Percentiles rank a stretch among this genome's conserved stretches.
Conservation (phyloP, 2,113 vertebrate species). For the Lates calcarifer region DNA sequence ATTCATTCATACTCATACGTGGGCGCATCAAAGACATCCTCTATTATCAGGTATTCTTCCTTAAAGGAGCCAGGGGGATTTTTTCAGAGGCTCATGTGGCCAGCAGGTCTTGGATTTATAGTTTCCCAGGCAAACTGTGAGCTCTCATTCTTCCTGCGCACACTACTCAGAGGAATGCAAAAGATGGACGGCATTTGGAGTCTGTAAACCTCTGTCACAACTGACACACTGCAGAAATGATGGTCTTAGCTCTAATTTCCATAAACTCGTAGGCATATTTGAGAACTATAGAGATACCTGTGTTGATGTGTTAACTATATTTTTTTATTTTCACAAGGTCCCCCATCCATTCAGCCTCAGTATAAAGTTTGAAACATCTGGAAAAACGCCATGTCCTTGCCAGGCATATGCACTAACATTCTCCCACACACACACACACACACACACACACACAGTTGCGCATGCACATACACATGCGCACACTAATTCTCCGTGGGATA, state of each 20-base stretch:
- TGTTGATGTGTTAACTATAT: conserved; percentile 4
- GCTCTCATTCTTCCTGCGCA: conserved; percentile 24
- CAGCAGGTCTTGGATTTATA: conserved; percentile 52
- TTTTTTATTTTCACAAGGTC: conserved; percentile 20
- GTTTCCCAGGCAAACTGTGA: conserved; percentile 37
- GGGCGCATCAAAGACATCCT: conserved; percentile 15
- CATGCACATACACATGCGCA: conserved; percentile 35
- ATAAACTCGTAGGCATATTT: neutral
- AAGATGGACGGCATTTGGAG: conserved; percentile 41
- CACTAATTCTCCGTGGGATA: conserved; percentile 79
- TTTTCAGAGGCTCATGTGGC: conserved; percentile 26
- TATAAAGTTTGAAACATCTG: conserved; percentile 70
- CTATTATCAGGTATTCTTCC: conserved; percentile 24
- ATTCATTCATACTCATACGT: conserved; percentile 28
- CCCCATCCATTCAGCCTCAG: conserved; percentile 25
- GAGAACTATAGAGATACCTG: conserved; percentile 10
- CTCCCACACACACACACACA: conserved; percentile 31
- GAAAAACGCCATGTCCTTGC: conserved; percentile 61
- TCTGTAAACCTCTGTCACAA: conserved; percentile 57
- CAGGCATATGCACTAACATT: conserved; percentile 50
- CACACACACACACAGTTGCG: conserved; percentile 19
- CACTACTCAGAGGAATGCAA: conserved; percentile 59
- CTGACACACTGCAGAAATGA: conserved; percentile 26
- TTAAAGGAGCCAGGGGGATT: conserved; percentile 1
- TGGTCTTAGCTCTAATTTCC: neutral